Evolutionary conservation across 1,140 invertebrate species (phyloP).

Genomic region (Anoplolepis gracilipes): DNA sequence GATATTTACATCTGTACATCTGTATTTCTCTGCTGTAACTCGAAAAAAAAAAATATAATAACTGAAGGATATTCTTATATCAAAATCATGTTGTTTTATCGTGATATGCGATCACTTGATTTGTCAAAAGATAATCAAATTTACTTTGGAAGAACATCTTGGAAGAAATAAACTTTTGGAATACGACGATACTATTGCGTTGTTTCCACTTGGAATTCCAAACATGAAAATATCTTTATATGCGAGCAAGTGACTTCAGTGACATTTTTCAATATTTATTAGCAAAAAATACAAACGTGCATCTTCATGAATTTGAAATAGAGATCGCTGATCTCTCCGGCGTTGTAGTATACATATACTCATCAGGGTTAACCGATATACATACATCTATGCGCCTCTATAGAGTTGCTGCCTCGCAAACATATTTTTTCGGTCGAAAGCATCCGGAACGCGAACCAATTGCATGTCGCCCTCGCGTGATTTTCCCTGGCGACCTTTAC

Average conservation of each 20-base stretch:
- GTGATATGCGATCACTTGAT: background rate
- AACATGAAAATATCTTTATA: background rate
- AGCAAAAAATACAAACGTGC: background rate
- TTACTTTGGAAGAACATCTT: background rate
- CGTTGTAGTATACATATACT: background rate
- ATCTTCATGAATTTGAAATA: background rate
- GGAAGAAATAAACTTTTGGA: background rate
- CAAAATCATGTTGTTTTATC: background rate
- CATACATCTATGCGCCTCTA: background rate
- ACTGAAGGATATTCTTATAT: background rate
- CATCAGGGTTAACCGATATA: background rate
- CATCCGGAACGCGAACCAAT: background rate
- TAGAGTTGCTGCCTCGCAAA: background rate
- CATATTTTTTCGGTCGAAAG: background rate
- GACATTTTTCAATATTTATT: background rate
- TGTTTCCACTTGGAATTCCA: background rate
- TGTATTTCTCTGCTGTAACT: background rate
- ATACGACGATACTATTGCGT: background rate
- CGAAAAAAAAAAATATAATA: background rate
- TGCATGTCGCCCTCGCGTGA: conserved; percentile 4
- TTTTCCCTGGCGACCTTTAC: conserved; percentile 22
- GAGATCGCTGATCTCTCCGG: background rate
- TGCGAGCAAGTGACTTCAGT: background rate
- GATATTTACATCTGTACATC: background rate
- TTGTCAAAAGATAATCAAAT: background rate